Percentiles rank a stretch among this genome's conserved stretches.
These are phyloP conservation scores for Daktulosphaira vitifoliae DNA, from an alignment of 1,140 invertebrate genomes.

Conservation along the genomic window DNA sequence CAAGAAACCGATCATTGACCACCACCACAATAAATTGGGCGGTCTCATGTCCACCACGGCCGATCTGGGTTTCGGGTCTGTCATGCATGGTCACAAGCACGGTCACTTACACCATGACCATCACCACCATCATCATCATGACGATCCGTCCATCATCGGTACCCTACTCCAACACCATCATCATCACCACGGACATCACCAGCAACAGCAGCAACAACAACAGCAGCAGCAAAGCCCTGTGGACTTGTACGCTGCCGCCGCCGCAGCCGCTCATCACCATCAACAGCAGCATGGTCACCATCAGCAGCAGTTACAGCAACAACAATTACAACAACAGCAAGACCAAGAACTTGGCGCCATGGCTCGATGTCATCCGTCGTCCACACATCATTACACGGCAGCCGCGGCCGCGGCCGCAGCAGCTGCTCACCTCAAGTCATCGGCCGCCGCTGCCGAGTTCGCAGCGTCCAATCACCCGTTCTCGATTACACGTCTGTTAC, in stretches of 20 bases:
- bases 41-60: not conserved
- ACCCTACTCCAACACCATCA: slow-evolving; percentile 14
- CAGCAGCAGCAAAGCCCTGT: slow-evolving; percentile 38
- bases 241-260: slow-evolving; percentile 36
- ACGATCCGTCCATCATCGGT: not conserved
- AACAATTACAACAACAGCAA: slow-evolving; percentile 45
- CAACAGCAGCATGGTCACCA: slow-evolving; percentile 35
- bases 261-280: slow-evolving; percentile 34
- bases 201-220: slow-evolving; percentile 31
- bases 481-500: slow-evolving; percentile 82
- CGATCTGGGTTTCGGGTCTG: slow-evolving; percentile 8
- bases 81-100: slow-evolving; percentile 27
- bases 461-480: slow-evolving; percentile 80
- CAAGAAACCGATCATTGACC: slow-evolving; percentile 2
- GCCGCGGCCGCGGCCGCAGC: slow-evolving; percentile 42
- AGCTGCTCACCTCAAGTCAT: slow-evolving; percentile 36
- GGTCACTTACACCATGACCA: slow-evolving; percentile 30
- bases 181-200: not conserved
- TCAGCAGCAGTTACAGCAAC: slow-evolving; percentile 41
- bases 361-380: slow-evolving; percentile 42
- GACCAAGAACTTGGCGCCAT: slow-evolving; percentile 42
- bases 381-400: slow-evolving; percentile 36
- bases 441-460: slow-evolving; percentile 47
- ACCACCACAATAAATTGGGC: not conserved
- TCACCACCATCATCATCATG: slow-evolving; percentile 23